Base-by-base conservation (phyloP, 2,888 invertebrate species). In the Agrenia bidenticulata region DNA sequence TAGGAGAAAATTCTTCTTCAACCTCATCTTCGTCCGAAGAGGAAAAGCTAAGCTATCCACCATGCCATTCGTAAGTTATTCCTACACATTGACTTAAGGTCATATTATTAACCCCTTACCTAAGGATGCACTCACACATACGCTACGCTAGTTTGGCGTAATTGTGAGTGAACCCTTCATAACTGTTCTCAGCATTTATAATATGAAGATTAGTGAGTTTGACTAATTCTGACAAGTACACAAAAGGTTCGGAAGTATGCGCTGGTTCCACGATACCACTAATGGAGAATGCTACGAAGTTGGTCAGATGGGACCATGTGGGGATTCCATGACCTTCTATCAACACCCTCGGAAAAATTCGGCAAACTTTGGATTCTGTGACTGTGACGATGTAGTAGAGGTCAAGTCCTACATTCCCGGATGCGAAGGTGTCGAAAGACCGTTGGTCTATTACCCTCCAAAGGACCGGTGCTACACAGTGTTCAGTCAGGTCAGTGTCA, bases 321-420 rank as follows among this genome's bases (percentile, higher is more conserved):
- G 66, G 37, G 58, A 57, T 9, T 66, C 66, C 1, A 66, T 66
- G 66, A 66, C 66, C 23, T 66, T 66, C 41, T 66, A 66, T 49
- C 24, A 51, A 21, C 19, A 66, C 32, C 65, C 65, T 21, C 24
- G 49, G 2, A 51, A 51, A 24, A 41, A 39, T 13, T 39, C 42
- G 23, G 39, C 23, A 32, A 66, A 49, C 15, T 21, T 58, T 21
- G 66, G 66, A 27, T 61, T 62, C 19, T 66, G 66, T 24, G 66
- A 66, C 37, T 66, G 66, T 58, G 66, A 66, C 27, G 66, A 66
- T 26, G 50, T 66, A 13, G 58, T 66, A 1, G 66, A 62, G 32
- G 53, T 61, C 1, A 61, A 66, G 24, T 66, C 61, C 2, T 42
- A 23, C 13, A 57, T 57, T 37, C 49, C 57, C 15, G 66, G 57